Base-by-base conservation (phyloP, 1,140 invertebrate species). In the Colletes gigas region DNA sequence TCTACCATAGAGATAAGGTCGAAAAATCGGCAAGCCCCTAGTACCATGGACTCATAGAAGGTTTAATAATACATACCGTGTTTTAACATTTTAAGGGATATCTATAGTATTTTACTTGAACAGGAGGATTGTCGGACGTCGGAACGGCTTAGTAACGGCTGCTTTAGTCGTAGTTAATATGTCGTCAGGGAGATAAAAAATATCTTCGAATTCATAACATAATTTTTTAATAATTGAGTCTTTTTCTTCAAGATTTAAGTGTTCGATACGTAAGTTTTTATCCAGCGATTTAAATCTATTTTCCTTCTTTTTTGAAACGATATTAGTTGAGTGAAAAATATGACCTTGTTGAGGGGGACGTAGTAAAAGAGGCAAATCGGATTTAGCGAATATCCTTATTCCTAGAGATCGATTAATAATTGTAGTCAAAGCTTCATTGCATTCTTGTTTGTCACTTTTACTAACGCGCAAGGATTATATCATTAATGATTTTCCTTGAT, bases 381-480 rank as follows among this genome's bases (percentile, higher is more conserved):
- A 21, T 62, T 62, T 62, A 39, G 30, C 9, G 10, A 62, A 39
- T 14, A 4, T 62, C 21, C 39, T 39, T 12, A 5, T 62, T 39
- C 39, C 60, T 14, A 62, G 5, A 39, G 60, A 62, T 62, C 60
- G 60, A 39, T 62, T 62, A 62, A 62, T 62, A 39, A 62, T 39
- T 19, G 60, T 62, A 39, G 39, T 62, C 14, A 62, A 62, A 12
- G 60, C 60, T 39, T 62, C 60, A 39, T 62, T 39, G n/a, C n/a
- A n/a, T n/a, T n/a, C 9, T 62, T 39, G 10, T 62, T 62, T 62
- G 39, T 62, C 12, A 62, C 60, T 39, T 62, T 62, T 15, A 39
- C 60, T 39, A 62, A 30, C 60, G 60, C 10, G 21, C 21, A 14
- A 21, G 60, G 60, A 30, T n/a, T n/a, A n/a, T n/a, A 62, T 14